Conservation (phyloP, 2,113 vertebrate species). For the Jaculus jaculus region DNA sequence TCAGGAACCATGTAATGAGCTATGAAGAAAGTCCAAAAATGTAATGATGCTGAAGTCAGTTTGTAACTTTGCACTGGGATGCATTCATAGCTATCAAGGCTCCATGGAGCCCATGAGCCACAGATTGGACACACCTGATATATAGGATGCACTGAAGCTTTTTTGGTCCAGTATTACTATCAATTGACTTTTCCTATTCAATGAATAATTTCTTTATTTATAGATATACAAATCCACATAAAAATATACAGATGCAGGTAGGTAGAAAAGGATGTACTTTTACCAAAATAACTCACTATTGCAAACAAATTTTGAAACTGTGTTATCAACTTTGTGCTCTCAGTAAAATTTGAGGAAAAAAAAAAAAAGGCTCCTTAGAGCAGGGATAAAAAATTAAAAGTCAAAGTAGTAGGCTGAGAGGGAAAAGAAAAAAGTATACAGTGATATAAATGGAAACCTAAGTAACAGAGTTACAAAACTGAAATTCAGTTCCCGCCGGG, state of each 20-base stretch:
- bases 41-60: no score
- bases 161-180: not conserved
- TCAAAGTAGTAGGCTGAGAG: not conserved
- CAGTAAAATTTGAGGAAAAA: not conserved
- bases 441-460: not conserved
- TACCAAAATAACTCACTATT: not conserved
- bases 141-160: not conserved
- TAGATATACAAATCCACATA: not conserved
- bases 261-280: not conserved
- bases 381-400: conserved; percentile 7
- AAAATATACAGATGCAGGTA: not conserved
- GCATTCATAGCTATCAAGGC: no score
- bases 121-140: no score
- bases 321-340: not conserved
- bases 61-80: no score
- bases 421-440: not conserved
- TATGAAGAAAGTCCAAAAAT: no score
- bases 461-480: not conserved
- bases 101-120: no score
- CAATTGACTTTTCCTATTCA: not conserved
- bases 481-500: not conserved
- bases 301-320: conserved; percentile 35
- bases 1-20: no score
- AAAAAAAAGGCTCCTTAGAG: not conserved
- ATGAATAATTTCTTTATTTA: not conserved